A percentile compares a stretch with the other conserved stretches of the same genome.
These are phyloP conservation scores for Acanthosepion pharaonis DNA, from an alignment of 2,888 invertebrate species.

Conservation along the genomic window DNA sequence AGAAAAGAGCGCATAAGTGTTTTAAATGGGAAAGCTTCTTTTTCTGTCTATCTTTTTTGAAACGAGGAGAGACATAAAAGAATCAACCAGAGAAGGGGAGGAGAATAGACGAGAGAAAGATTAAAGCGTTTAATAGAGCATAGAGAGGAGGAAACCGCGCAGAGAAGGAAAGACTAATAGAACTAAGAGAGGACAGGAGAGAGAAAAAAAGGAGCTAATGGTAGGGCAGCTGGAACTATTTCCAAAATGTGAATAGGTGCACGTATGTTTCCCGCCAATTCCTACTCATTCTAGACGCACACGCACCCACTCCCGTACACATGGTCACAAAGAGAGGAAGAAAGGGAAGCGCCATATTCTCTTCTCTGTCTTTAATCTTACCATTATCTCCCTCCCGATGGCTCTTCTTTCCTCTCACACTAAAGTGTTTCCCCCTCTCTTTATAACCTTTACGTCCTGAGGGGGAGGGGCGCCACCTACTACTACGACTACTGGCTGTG, in stretches of 20 bases:
- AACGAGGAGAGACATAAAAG: background rate
- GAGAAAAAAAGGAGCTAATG: background rate
- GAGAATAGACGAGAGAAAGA: background rate
- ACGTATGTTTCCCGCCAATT: constrained; percentile 74
- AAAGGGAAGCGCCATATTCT: background rate
- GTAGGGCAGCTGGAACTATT: constrained; percentile 48
- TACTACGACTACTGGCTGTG: background rate
- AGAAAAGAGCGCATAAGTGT: background rate
- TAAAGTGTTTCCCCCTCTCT: background rate
- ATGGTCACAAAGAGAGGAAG: background rate
- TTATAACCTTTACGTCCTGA: background rate
- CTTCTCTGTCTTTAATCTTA: background rate
- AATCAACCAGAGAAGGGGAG: background rate
- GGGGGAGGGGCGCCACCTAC: constrained; percentile 37
- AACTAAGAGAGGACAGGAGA: background rate
- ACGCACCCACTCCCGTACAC: background rate
- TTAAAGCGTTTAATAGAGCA: background rate
- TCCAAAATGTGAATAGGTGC: constrained; percentile 64
- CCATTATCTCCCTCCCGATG: background rate
- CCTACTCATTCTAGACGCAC: constrained; percentile 69
- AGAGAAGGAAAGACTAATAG: background rate
- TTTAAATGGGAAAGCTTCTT: background rate
- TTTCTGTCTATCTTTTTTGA: no score
- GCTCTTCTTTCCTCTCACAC: background rate
- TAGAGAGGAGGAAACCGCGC: background rate